Conservation (phyloP, 1,140 invertebrate genomes). For the Sarcophaga bullata region DNA sequence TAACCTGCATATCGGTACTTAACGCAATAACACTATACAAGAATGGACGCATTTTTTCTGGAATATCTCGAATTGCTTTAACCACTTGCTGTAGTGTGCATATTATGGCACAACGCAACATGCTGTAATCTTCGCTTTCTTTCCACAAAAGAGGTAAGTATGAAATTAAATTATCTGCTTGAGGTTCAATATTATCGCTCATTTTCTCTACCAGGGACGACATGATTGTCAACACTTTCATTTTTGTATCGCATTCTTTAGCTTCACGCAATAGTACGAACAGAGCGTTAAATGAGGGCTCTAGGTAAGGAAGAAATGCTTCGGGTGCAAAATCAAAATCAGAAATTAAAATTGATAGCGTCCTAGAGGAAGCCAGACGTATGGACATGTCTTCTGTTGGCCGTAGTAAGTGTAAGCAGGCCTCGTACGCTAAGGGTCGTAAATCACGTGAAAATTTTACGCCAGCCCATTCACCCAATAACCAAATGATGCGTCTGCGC, state of each 20-base stretch:
- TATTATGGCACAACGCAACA: slow-evolving; percentile 91
- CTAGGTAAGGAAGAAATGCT: slow-evolving; percentile 85
- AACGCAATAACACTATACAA: slow-evolving; percentile 81
- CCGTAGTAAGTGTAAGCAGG: slow-evolving; percentile 77
- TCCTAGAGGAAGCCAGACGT: slow-evolving; percentile 79
- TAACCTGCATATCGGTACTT: slow-evolving; percentile 78
- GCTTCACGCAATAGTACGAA: slow-evolving; percentile 89
- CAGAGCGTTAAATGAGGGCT: slow-evolving; percentile 79
- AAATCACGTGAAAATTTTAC: slow-evolving; percentile 85
- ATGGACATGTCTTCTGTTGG: slow-evolving; percentile 85
- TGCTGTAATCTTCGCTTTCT: slow-evolving; percentile 87
- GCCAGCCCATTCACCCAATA: slow-evolving; percentile 86
- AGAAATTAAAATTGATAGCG: slow-evolving; percentile 83
- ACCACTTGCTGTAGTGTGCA: slow-evolving; percentile 74
- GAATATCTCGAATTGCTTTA: slow-evolving; percentile 74
- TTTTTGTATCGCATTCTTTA: slow-evolving; percentile 93
- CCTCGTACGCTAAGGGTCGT: slow-evolving; percentile 83
- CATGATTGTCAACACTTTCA: slow-evolving; percentile 89
- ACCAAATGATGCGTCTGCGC: slow-evolving; percentile 85
- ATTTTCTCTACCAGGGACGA: slow-evolving; percentile 90
- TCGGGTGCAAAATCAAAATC: slow-evolving; percentile 92
- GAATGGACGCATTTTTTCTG: slow-evolving; percentile 73
- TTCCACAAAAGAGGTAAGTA: slow-evolving; percentile 90
- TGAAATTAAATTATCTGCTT: slow-evolving; percentile 76
- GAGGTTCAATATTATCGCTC: slow-evolving; percentile 75